Conservation (phyloP, 2,113 vertebrate species). For the Terrapene triunguis region DNA sequence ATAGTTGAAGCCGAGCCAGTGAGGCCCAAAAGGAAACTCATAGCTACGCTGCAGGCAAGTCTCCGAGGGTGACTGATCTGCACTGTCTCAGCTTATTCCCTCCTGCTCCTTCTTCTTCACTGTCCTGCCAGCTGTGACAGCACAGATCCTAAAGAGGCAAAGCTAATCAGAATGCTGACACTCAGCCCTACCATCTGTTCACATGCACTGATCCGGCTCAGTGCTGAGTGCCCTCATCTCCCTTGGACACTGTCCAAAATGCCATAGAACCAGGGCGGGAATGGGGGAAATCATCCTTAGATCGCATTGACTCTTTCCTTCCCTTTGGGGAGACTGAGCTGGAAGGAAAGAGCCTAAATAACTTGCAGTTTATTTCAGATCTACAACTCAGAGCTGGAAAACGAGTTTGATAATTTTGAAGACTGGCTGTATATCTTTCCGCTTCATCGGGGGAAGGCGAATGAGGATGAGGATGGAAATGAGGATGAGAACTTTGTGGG, state of each 20-base stretch:
- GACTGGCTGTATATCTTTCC: slow-evolving; percentile 92
- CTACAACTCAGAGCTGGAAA: slow-evolving; percentile 88
- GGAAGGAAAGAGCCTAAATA: background rate
- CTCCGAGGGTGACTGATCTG: background rate
- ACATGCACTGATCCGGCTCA: background rate
- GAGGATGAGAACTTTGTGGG: slow-evolving; percentile 88
- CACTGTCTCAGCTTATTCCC: background rate
- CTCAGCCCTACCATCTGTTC: background rate
- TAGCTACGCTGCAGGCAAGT: slow-evolving; percentile 82
- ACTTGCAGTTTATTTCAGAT: slow-evolving; percentile 79
- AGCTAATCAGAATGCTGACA: no score
- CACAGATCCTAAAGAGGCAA: background rate
- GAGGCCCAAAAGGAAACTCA: slow-evolving; percentile 76
- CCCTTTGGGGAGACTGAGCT: background rate
- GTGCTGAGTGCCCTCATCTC: rapidly evolving
- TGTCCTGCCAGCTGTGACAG: background rate
- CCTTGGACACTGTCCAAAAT: background rate
- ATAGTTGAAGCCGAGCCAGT: slow-evolving; percentile 73
- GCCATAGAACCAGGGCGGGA: background rate
- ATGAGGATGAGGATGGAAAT: slow-evolving; percentile 87
- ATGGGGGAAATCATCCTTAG: background rate
- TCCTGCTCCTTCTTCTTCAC: background rate
- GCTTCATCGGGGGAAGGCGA: slow-evolving; percentile 86
- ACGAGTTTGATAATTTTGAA: slow-evolving; percentile 91
- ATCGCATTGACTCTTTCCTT: background rate